A percentile compares a stretch with the other conserved stretches of the same genome.
Evolutionary conservation across 2,113 vertebrate species (phyloP).

Genomic region (Crypturellus undulatus): DNA sequence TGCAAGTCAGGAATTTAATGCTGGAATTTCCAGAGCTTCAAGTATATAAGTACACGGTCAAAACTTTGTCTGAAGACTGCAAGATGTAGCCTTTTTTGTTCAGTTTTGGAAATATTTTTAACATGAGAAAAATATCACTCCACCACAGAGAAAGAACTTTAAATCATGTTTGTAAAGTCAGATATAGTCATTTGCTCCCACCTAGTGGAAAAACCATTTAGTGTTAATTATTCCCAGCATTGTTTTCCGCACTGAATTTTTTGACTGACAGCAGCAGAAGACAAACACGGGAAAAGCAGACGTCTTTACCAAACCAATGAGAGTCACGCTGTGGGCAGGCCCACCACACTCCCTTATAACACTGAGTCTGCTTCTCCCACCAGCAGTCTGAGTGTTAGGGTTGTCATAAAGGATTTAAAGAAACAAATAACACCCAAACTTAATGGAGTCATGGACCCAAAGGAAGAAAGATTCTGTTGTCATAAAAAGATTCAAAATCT

Average conservation of each 20-base stretch:
- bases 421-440: neutral
- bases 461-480: neutral
- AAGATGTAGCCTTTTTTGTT: neutral
- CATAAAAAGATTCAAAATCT: neutral
- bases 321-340: neutral
- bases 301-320: neutral
- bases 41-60: neutral
- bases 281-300: neutral
- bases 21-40: neutral
- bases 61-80: neutral
- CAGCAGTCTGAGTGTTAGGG: neutral
- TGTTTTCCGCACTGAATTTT: neutral
- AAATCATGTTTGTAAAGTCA: neutral
- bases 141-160: neutral
- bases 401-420: neutral
- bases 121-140: too few species aligned
- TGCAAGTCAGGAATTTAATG: neutral
- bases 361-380: neutral
- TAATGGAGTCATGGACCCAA: neutral
- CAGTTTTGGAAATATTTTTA: neutral
- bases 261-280: neutral
- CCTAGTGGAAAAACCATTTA: neutral
- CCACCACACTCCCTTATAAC: accelerated
- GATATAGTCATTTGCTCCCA: neutral
- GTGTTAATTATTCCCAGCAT: neutral